A percentile compares a stretch with the other conserved stretches of the same genome.
These are phyloP conservation scores for Leucosticte australis DNA, from an alignment of 2,113 vertebrate species.

Conservation along the genomic window DNA sequence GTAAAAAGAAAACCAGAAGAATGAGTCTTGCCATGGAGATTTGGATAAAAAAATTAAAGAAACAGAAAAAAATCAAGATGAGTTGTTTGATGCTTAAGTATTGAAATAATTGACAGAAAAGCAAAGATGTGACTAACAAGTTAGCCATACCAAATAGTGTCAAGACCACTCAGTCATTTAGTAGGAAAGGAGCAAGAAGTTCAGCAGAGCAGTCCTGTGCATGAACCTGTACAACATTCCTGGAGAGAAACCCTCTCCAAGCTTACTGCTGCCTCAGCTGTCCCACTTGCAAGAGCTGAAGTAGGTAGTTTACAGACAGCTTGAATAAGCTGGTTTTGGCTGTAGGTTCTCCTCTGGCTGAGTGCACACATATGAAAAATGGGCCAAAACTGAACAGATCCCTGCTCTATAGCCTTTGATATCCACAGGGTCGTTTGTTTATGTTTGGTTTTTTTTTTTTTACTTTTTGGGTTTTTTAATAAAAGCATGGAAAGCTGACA, in stretches of 20 bases:
- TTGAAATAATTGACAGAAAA: background rate
- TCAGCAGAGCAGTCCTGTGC: background rate
- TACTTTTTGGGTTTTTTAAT: background rate
- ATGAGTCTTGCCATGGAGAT: background rate
- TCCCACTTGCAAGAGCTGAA: background rate
- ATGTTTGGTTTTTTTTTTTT: background rate
- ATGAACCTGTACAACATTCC: background rate
- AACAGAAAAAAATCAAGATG: background rate
- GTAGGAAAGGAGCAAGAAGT: background rate
- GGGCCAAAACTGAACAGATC: background rate
- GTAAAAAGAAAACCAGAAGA: background rate
- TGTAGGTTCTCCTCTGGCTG: background rate
- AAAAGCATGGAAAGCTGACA: background rate
- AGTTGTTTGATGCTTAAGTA: background rate
- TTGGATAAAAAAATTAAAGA: background rate
- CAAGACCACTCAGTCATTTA: background rate
- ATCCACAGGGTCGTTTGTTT: background rate
- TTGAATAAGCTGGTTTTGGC: background rate
- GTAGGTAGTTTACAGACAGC: background rate
- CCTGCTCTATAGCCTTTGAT: background rate
- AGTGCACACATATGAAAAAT: background rate
- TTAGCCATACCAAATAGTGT: background rate
- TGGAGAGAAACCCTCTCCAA: background rate
- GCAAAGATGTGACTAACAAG: background rate
- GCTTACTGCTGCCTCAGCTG: background rate